Base-by-base conservation (phyloP, 2,113 vertebrate genomes). In the Mirounga angustirostris region DNA sequence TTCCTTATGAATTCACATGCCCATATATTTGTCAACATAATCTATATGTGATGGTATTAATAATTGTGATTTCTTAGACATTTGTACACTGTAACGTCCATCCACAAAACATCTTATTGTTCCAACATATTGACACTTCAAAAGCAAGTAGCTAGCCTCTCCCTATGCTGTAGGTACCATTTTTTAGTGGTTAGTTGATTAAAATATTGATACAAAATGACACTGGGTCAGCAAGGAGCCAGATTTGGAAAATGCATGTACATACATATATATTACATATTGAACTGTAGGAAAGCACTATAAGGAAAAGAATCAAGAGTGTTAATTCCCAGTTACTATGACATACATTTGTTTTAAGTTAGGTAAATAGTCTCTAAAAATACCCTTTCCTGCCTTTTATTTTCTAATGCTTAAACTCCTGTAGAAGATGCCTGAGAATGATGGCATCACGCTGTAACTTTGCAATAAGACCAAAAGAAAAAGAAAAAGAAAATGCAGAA, bases 281-380 rank as follows among this genome's bases (percentile, higher is more conserved):
- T 78, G 79, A 33, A 67, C 59, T 73, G 2, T 10, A 69, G 43
- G 58, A 69, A 13, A 95, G 61, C 28, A 74, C 56, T 61, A 22
- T 11, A n/a, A 89, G 52, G 33, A 84, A 65, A 9, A 61, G 26
- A 92, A 82, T 33, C 59, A 95, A 89, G 52, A 90, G 59, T 88
- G 61, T 79, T 95, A 89, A 61, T 30, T 36, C 43, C 67, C 81
- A 91, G 28, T 97, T 88, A 69, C 30, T 50, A 74, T 43, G 4
- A 93, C 13, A 89, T 54, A 91, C 40, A 79, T 85, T 95, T 96
- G 74, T 96, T 90, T 79, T 78, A 94, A 87, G 16, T 59, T 82
- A 78, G 50, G 59, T 85, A 4, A 90, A 82, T 16, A 73, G 26
- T 56, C 22, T 22, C 76, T 69, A 78, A 91, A 97, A 93, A 19